phyloP scores from a whole-genome alignment of 1,140 invertebrate genomes.

The Pseudobourletiella spinata region DNA sequence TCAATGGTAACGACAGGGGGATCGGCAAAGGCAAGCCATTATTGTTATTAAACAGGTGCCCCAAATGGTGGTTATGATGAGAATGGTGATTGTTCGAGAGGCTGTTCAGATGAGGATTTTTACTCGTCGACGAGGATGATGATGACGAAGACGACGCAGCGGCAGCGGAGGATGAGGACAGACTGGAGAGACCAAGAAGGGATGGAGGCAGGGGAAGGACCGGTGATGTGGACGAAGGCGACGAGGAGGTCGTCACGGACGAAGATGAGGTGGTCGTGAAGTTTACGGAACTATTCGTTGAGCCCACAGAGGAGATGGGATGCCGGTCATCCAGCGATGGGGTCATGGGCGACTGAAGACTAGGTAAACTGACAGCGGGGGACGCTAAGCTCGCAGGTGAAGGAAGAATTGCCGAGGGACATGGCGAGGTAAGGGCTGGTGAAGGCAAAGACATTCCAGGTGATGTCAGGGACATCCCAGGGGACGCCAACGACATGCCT shows the following conservation, averaged over 20 bases:
- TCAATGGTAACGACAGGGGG: conserved; percentile 23
- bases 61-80: conserved; percentile 31
- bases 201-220: conserved; percentile 16
- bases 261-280: conserved; percentile 26
- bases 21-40: conserved; percentile 9
- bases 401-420: conserved; percentile 34
- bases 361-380: conserved; percentile 46
- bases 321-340: conserved; percentile 33
- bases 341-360: conserved; percentile 36
- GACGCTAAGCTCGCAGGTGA: conserved; percentile 41
- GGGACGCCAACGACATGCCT: conserved; percentile 50
- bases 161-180: background rate
- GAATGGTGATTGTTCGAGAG: conserved; percentile 30
- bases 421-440: conserved; percentile 36
- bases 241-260: conserved; percentile 10
- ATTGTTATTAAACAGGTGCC: conserved; percentile 27
- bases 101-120: conserved; percentile 19
- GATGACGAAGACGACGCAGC: conserved; percentile 25
- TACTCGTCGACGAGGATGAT: conserved; percentile 25
- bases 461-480: conserved; percentile 51
- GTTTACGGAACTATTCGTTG: conserved; percentile 29
- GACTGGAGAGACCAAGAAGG: conserved; percentile 18
- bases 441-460: conserved; percentile 45
- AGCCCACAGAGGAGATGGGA: conserved; percentile 26
- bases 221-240: conserved; percentile 15